Conservation (phyloP, 1,140 invertebrate species). For the Microplitis demolitor region DNA sequence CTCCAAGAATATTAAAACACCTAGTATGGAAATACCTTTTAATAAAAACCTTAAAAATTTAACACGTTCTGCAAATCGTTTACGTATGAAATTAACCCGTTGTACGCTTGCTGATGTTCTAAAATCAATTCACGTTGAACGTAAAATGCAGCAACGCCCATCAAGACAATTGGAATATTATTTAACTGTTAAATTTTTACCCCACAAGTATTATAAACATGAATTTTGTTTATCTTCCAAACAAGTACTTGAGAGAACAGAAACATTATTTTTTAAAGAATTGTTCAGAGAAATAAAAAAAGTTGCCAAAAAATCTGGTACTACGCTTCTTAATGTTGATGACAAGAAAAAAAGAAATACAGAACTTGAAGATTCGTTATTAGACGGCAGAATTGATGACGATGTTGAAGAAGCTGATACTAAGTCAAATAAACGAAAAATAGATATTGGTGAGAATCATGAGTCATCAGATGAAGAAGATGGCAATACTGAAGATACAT, state of each 20-base stretch:
- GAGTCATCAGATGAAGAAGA: conserved; percentile 70
- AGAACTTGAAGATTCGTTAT: conserved; percentile 55
- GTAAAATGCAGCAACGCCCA: conserved; percentile 65
- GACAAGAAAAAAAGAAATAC: conserved; percentile 47
- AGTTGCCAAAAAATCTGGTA: conserved; percentile 52
- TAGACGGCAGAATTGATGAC: conserved; percentile 14
- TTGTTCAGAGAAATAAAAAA: conserved; percentile 67
- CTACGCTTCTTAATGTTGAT: conserved; percentile 51
- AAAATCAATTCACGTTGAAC: conserved; percentile 73
- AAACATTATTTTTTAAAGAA: conserved; percentile 68
- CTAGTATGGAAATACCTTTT: conserved; percentile 94
- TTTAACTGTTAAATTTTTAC: conserved; percentile 76
- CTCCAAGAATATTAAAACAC: conserved; percentile 90
- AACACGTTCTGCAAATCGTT: conserved; percentile 68
- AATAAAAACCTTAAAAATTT: conserved; percentile 60
- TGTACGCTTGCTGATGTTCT: conserved; percentile 81
- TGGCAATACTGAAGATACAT: conserved; percentile 66
- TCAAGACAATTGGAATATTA: conserved; percentile 64
- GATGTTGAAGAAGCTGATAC: conserved; percentile 52
- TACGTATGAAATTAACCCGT: conserved; percentile 74
- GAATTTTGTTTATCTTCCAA: conserved; percentile 73
- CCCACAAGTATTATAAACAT: conserved; percentile 72
- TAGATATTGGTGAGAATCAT: conserved; percentile 60
- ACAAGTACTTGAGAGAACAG: conserved; percentile 72
- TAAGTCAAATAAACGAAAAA: conserved; percentile 25